Conservation (phyloP, 2,888 invertebrate genomes). For the Danaus chrysippus region DNA sequence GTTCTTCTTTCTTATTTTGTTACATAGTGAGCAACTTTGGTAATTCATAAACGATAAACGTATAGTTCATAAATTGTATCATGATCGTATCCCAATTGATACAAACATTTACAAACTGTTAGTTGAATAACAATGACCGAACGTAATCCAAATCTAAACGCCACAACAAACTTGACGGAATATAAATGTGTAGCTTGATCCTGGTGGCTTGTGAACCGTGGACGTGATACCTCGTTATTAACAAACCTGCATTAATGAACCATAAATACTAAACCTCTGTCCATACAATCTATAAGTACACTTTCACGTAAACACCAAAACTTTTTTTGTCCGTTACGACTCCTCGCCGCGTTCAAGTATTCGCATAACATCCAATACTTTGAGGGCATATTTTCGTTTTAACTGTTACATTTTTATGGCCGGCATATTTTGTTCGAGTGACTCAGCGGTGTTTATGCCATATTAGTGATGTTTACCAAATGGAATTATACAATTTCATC, state of each 20-base stretch:
- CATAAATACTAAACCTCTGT: constrained; percentile 56
- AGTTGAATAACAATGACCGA: constrained; percentile 71
- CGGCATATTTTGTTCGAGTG: constrained; percentile 51
- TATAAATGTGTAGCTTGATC: constrained; percentile 66
- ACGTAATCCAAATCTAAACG: constrained; percentile 78
- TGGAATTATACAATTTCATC: constrained; percentile 73
- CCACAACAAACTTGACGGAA: constrained; percentile 64
- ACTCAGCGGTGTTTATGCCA: constrained; percentile 61
- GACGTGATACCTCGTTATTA: constrained; percentile 76
- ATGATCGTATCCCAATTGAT: constrained; percentile 68
- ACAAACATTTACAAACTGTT: constrained; percentile 58
- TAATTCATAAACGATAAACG: constrained; percentile 33
- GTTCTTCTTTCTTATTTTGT: no score
- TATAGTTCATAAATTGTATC: constrained; percentile 50
- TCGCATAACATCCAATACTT: constrained; percentile 50
- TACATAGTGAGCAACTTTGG: constrained; percentile 8
- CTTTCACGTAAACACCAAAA: constrained; percentile 44
- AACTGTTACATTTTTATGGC: constrained; percentile 58
- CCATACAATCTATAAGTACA: constrained; percentile 34
- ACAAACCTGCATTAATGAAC: constrained; percentile 72
- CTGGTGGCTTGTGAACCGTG: constrained; percentile 73
- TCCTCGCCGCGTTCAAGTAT: constrained; percentile 43
- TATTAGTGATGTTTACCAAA: constrained; percentile 68
- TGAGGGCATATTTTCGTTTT: constrained; percentile 53
- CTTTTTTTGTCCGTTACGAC: constrained; percentile 40